Percentiles rank a stretch among this genome's conserved stretches.
Conservation (phyloP, 2,888 invertebrate species). For the Caradrina kadenii region DNA sequence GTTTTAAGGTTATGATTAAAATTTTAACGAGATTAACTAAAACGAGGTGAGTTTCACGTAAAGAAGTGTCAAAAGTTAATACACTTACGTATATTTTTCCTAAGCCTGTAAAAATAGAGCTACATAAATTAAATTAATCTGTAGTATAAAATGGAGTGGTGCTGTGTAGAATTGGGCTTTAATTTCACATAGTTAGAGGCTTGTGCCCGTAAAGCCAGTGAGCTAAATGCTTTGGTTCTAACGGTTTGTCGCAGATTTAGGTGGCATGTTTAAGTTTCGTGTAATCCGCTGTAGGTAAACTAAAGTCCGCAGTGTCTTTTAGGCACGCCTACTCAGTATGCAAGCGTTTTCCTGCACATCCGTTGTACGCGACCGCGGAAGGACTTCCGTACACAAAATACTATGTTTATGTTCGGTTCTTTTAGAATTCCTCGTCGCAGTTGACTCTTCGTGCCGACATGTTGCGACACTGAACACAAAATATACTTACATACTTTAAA, state of each 20-base stretch:
- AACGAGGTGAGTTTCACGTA: constrained; percentile 52
- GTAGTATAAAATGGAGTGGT: constrained; percentile 65
- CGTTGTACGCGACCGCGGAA: constrained; percentile 89
- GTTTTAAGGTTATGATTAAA: constrained; percentile 80
- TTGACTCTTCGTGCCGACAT: constrained; percentile 87
- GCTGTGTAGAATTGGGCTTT: constrained; percentile 65
- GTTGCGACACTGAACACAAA: constrained; percentile 81
- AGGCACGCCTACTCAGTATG: constrained; percentile 90
- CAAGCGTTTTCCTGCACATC: constrained; percentile 89
- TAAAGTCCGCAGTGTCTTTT: constrained; percentile 90
- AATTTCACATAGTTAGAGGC: constrained; percentile 72
- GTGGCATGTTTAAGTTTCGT: constrained; percentile 88
- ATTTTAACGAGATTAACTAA: constrained; percentile 85
- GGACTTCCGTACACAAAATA: constrained; percentile 89
- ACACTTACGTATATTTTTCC: constrained; percentile 57
- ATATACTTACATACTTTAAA: constrained; percentile 81
- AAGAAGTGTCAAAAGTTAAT: constrained; percentile 64
- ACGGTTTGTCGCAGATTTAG: constrained; percentile 85
- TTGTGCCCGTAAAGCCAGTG: constrained; percentile 74
- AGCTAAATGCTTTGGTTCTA: constrained; percentile 78
- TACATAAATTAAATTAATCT: constrained; percentile 65
- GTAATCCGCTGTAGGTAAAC: constrained; percentile 87
- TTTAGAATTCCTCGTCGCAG: constrained; percentile 87
- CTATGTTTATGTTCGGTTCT: constrained; percentile 87
- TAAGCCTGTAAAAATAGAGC: constrained; percentile 57